Evolutionary conservation across 2,888 invertebrate species (phyloP).

Genomic region (Flabesymbios commensalis): DNA sequence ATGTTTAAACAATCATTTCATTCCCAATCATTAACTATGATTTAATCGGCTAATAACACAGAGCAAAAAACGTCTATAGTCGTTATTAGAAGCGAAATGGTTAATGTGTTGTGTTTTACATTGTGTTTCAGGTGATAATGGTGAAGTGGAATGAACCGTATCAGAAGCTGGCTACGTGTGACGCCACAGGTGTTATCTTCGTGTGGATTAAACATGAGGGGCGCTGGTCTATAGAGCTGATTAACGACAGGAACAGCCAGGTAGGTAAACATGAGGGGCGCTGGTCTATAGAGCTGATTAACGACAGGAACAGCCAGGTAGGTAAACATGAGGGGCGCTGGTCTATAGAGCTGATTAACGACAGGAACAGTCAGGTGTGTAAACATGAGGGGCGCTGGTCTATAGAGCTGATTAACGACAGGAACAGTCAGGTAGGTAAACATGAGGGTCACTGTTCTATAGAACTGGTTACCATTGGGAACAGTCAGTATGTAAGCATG

Average conservation of each 20-base stretch:
- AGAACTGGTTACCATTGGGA: too few species aligned
- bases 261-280: constrained; percentile 79
- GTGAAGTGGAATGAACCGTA: constrained; percentile 99
- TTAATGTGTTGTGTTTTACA: too few species aligned
- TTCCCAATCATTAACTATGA: too few species aligned
- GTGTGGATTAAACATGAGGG: constrained; percentile 99
- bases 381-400: constrained; percentile 95
- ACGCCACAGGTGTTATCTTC: constrained; percentile 96
- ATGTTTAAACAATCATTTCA: too few species aligned
- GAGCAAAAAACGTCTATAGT: too few species aligned
- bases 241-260: constrained; percentile 95
- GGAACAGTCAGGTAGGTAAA: constrained; percentile 77
- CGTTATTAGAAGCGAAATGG: too few species aligned
- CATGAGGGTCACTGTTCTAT: background rate
- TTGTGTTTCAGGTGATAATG: constrained; percentile 64
- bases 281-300: constrained; percentile 98
- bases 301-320: constrained; percentile 89
- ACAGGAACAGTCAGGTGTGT: constrained; percentile 81
- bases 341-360: constrained; percentile 99
- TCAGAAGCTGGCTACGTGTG: constrained; percentile 96
- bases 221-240: constrained; percentile 97
- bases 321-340: constrained; percentile 91
- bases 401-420: constrained; percentile 97
- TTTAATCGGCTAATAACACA: too few species aligned
- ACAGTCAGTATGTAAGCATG: background rate